Evolutionary conservation across 2,888 invertebrate species (phyloP).

Genomic region (Polietes domitor): DNA sequence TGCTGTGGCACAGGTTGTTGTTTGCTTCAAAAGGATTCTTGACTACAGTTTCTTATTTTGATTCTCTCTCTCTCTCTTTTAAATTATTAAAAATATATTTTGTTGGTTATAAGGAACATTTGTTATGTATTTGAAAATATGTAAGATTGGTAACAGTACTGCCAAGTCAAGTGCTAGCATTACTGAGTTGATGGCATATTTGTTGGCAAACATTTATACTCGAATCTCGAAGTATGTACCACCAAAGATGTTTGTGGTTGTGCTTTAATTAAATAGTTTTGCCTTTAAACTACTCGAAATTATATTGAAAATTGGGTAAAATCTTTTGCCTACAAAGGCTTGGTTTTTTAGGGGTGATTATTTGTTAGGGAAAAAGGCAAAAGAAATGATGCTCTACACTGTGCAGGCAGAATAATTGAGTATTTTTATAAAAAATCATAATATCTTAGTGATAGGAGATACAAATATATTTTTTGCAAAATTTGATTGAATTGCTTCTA

Average conservation of each 20-base stretch:
- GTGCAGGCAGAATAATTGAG: no score
- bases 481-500: no score
- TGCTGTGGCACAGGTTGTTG: neutral
- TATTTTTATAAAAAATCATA: no score
- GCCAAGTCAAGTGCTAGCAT: neutral
- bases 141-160: neutral
- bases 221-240: neutral
- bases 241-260: neutral
- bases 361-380: no score
- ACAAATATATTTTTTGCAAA: no score
- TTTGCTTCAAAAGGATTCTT: neutral
- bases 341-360: no score
- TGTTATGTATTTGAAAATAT: constrained; percentile 3
- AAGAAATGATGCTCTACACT: no score
- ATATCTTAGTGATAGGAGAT: no score
- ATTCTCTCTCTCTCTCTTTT: neutral
- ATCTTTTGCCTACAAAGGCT: no score
- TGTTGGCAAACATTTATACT: neutral
- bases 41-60: no score
- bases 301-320: neutral
- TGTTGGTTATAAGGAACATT: neutral
- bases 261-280: constrained; percentile 18
- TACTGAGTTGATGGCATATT: neutral
- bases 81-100: constrained; percentile 24
- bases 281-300: neutral